Evolutionary conservation across 2,888 invertebrate species (phyloP), one percentile per base, ranked within the genome.

Genomic region (Tetrapedia diversipes): DNA sequence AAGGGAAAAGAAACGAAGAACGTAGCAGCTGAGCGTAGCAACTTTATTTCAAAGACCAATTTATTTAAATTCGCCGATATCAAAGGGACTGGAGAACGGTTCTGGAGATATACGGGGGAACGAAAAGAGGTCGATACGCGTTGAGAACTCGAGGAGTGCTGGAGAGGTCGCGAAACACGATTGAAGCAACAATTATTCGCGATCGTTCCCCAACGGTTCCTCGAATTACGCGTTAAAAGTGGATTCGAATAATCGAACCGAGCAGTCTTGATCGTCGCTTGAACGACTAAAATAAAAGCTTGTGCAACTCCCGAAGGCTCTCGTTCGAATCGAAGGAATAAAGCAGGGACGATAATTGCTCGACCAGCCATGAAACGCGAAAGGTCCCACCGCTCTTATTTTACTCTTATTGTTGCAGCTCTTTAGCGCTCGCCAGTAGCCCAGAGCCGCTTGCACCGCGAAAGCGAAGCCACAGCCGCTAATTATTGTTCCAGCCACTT

Each of bases 321-420:
- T 29, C 4, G n/a, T 22, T 32, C 4, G 49, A 47, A 60, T 37
- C 8, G n/a, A 45, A n/a, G 24, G 24, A 10, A 53, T 11, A 29
- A 64, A 39, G 16, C 10, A 8, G 47, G 19, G 11, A 32, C 8
- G 51, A 45, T 53, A 45, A 60, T 53, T 57, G 51, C 49, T 53
- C n/a, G 49, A n/a, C 19, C 51, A 65, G 39, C 67, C 80, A 53
- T 76, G 61, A 68, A 72, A 51, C 56, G 34, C 41, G 47, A 53
- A 65, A 76, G 49, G n/a, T n/a, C n/a, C n/a, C 45, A 27, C 1
- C 8, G 43, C 2, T 45, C 54, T 66, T 59, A 51, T 34, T n/a
- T 39, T 37, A 7, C 34, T 43, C 29, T 14, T 22, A 22, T 24
- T 34, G 32, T 24, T 29, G 27, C 37, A 39, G n/a, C 24, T 34